Evolutionary conservation across 2,797 vertebrate genomes (phyloP).

Genomic region (Remorina albescens): DNA sequence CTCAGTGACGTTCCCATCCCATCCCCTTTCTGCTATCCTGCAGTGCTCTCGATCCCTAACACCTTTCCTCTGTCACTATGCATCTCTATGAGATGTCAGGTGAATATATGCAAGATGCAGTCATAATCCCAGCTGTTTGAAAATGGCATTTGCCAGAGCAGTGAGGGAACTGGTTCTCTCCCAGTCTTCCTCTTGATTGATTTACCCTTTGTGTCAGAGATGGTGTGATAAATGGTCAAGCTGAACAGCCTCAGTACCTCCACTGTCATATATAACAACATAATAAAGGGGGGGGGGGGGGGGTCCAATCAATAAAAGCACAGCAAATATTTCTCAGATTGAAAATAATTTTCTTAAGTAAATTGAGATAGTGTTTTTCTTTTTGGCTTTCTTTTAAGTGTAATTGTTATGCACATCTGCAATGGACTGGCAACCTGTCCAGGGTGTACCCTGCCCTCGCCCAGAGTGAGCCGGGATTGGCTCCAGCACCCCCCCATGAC

Average conservation of each 20-base stretch:
- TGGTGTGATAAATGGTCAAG: slow-evolving; percentile 55
- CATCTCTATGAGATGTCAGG: slow-evolving; percentile 44
- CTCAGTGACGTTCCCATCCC: slow-evolving; percentile 56
- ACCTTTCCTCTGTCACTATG: slow-evolving; percentile 38
- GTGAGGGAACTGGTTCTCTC: slow-evolving; percentile 14
- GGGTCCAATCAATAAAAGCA: slow-evolving; percentile 30
- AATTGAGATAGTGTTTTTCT: not conserved
- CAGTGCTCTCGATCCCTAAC: slow-evolving; percentile 23
- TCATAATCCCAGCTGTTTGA: slow-evolving; percentile 53
- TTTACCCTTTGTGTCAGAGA: slow-evolving; percentile 49
- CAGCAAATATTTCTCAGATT: slow-evolving; percentile 3
- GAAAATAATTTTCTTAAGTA: slow-evolving; percentile 17
- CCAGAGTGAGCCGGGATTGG: no score
- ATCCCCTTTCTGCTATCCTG: slow-evolving; percentile 31
- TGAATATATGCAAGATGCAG: slow-evolving; percentile 48
- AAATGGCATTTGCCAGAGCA: slow-evolving; percentile 43
- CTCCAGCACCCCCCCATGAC: no score
- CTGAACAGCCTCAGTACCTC: slow-evolving; percentile 34
- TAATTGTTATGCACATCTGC: slow-evolving; percentile 22
- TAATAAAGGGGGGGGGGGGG: no score
- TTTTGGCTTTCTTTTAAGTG: not conserved
- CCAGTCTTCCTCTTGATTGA: slow-evolving; percentile 55
- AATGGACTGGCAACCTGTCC: no score
- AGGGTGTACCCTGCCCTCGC: no score
- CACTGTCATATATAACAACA: slow-evolving; percentile 45